Percentiles rank a stretch among this genome's conserved stretches.
phyloP scores from a whole-genome alignment of 2,113 vertebrate species.

The Hystrix cristata region DNA sequence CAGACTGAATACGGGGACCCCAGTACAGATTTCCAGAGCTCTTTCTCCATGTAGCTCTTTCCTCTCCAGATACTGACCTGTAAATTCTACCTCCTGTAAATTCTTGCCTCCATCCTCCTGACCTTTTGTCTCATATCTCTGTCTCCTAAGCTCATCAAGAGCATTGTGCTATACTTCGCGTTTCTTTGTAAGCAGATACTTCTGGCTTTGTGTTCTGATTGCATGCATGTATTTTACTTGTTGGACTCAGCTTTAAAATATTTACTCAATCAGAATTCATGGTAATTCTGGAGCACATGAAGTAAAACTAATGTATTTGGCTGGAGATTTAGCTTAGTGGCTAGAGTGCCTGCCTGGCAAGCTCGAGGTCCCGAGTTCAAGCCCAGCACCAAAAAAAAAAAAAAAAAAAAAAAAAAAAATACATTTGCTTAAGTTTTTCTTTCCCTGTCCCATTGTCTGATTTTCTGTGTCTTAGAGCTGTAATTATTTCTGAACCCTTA shows the following conservation, averaged over 20 bases:
- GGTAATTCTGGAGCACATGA: background rate
- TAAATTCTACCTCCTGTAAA: background rate
- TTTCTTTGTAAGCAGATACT: background rate
- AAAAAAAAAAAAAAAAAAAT: too few relatives aligned
- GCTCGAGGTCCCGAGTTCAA: too few relatives aligned
- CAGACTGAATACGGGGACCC: background rate
- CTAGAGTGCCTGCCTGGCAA: too few relatives aligned
- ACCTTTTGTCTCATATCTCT: background rate
- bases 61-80: background rate
- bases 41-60: background rate
- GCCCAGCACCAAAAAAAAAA: too few relatives aligned
- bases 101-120: background rate
- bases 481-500: background rate
- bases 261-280: background rate
- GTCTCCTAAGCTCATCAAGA: background rate
- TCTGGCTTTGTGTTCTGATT: background rate
- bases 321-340: too few relatives aligned
- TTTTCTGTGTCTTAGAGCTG: background rate
- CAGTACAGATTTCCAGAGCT: background rate
- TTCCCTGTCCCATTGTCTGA: background rate
- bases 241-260: background rate
- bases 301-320: background rate
- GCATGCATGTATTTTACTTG: background rate
- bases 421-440: background rate
- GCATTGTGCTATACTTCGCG: background rate